Conservation (phyloP, 2,888 invertebrate genomes). For the Ypsolopha sequella region DNA sequence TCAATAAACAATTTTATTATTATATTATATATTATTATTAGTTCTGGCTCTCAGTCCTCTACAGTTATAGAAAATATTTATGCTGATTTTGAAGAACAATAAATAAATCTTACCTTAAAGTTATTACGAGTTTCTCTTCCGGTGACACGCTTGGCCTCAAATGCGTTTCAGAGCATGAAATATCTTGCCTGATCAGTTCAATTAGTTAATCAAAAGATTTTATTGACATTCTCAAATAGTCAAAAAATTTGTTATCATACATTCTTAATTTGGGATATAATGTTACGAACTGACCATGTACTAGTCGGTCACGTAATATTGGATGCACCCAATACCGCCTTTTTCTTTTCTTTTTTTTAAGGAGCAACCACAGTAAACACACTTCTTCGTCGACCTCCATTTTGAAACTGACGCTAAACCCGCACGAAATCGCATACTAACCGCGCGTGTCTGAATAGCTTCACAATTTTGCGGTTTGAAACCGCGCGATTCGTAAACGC, state of each 20-base stretch:
- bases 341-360: constrained; percentile 2
- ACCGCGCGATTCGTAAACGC: constrained; percentile 8
- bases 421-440: too few relatives aligned
- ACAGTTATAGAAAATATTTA: constrained; percentile 13
- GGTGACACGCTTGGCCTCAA: constrained; percentile 16
- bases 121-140: constrained; percentile 19
- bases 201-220: constrained; percentile 23
- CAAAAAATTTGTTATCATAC: constrained; percentile 18
- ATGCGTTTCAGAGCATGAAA: constrained; percentile 14
- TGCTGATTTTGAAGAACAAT: constrained; percentile 15
- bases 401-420: too few relatives aligned
- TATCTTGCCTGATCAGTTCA: constrained; percentile 19
- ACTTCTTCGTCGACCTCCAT: constrained; percentile 18
- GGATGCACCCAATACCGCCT: constrained; percentile 2
- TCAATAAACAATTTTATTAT: too few relatives aligned
- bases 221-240: constrained; percentile 24
- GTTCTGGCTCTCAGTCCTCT: constrained; percentile 12
- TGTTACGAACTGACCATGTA: constrained; percentile 19
- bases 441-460: constrained; percentile 10
- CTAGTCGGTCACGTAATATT: constrained; percentile 1
- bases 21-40: too few relatives aligned
- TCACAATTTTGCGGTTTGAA: constrained; percentile 15
- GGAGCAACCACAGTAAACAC: constrained; percentile 12
- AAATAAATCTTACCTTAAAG: constrained; percentile 19
- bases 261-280: constrained; percentile 23